phyloP scores from a whole-genome alignment of 2,113 vertebrate genomes.

The Sceloporus undulatus region DNA sequence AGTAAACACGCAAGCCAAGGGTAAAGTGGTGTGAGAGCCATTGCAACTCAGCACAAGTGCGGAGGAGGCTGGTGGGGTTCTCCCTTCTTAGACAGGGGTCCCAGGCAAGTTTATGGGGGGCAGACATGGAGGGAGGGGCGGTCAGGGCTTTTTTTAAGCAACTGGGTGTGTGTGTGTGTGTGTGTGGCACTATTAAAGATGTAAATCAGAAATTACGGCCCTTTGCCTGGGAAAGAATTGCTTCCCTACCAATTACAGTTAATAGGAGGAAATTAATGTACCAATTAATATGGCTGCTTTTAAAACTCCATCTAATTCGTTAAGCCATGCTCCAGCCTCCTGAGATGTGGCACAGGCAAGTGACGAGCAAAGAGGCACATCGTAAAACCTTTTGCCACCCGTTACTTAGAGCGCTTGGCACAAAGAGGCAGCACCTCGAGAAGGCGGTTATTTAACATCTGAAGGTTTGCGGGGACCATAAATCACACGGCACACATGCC shows the following conservation, averaged over 20 bases:
- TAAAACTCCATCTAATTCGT: constrained; percentile 56
- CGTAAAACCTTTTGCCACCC: constrained; percentile 78
- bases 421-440: constrained; percentile 67
- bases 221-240: constrained; percentile 64
- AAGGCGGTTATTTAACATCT: constrained; percentile 85
- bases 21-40: no score
- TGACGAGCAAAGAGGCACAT: constrained; percentile 58
- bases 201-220: constrained; percentile 73
- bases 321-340: constrained; percentile 48
- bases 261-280: constrained; percentile 83
- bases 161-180: constrained; percentile 44
- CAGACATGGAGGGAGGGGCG: not conserved
- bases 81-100: no score
- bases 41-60: no score
- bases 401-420: constrained; percentile 75
- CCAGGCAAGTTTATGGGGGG: no score
- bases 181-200: constrained; percentile 67
- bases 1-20: no score
- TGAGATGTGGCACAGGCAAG: constrained; percentile 42
- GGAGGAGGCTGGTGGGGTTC: no score
- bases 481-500: constrained; percentile 81
- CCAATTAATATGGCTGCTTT: constrained; percentile 80
- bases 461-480: constrained; percentile 80
- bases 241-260: constrained; percentile 79
- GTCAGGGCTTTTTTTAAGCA: constrained; percentile 15